Conservation (phyloP, 1,140 invertebrate species). For the Dinothrombium tinctorium region DNA sequence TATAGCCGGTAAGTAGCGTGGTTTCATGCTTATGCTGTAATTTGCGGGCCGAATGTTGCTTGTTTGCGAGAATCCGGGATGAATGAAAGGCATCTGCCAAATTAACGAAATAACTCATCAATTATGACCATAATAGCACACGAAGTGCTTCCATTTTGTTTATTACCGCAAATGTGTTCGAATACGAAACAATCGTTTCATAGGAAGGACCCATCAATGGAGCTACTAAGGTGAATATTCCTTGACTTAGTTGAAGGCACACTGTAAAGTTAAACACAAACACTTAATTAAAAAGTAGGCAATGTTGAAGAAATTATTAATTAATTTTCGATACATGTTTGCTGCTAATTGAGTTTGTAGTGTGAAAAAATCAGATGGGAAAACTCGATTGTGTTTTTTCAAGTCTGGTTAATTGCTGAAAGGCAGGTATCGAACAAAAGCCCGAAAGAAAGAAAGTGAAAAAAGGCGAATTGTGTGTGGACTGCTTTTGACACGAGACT, state of each 20-base stretch:
- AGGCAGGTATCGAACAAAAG: no score
- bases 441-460: no score
- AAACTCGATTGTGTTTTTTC: no score
- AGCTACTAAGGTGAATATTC: slow-evolving; percentile 74
- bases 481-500: no score
- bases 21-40: slow-evolving; percentile 70
- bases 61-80: slow-evolving; percentile 75
- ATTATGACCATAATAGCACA: background rate
- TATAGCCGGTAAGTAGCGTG: slow-evolving; percentile 74
- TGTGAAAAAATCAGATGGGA: no score
- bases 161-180: slow-evolving; percentile 63
- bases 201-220: slow-evolving; percentile 67
- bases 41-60: slow-evolving; percentile 29
- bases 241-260: slow-evolving; percentile 67
- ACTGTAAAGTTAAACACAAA: no score
- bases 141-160: background rate
- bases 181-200: slow-evolving; percentile 78
- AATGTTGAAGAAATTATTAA: no score
- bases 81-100: slow-evolving; percentile 56
- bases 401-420: no score
- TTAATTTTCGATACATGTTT: no score
- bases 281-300: no score
- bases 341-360: no score
- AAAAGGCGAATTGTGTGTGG: no score
- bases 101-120: background rate